Conservation (phyloP, 2,888 invertebrate species). For the Stenichneumon culpator region DNA sequence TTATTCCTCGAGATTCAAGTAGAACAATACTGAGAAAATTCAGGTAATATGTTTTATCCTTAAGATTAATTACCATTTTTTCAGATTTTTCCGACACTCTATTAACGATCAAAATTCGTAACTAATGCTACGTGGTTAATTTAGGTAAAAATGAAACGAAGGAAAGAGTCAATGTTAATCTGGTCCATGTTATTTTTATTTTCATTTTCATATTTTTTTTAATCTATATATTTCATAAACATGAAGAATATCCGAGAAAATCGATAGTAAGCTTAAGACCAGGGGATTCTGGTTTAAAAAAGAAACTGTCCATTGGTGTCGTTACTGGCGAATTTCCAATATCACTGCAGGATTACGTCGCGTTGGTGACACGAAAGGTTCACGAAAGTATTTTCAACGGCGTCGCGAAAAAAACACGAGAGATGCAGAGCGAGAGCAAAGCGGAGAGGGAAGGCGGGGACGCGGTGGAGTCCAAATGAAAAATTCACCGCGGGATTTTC, state of each 20-base stretch:
- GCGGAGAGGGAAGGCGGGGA: conserved; percentile 76
- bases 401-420: background rate
- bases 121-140: background rate
- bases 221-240: background rate
- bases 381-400: conserved; percentile 12
- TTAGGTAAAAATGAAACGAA: background rate
- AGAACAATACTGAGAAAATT: background rate
- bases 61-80: background rate
- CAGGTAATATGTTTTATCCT: background rate
- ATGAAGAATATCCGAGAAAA: background rate
- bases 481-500: conserved; percentile 80
- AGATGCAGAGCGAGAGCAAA: background rate
- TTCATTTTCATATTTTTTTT: background rate
- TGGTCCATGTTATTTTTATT: background rate
- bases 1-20: conserved; percentile 20
- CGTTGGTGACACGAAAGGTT: conserved; percentile 7
- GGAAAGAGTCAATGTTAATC: background rate
- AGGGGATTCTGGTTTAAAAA: background rate
- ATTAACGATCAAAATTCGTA: background rate
- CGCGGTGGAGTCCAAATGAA: conserved; percentile 79
- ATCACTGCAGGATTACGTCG: conserved; percentile 15
- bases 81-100: background rate
- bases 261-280: background rate
- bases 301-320: background rate
- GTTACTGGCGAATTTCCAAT: conserved; percentile 1